These are phyloP conservation scores for Takifugu rubripes DNA, from an alignment of 2,797 vertebrate genomes.

Conservation along the genomic window DNA sequence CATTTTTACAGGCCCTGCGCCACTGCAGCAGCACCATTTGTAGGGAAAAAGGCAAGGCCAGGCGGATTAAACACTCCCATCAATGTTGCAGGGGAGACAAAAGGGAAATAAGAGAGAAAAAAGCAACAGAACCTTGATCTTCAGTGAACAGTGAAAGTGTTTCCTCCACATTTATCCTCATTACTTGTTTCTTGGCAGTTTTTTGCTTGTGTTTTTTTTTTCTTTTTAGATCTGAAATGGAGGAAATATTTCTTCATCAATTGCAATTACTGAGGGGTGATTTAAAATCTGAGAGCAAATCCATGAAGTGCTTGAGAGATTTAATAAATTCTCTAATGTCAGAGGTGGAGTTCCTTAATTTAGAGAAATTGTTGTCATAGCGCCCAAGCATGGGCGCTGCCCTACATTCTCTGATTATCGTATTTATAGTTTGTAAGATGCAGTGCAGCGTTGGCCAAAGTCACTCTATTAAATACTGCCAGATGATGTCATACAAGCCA, in stretches of 20 bases:
- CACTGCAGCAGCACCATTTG: slow-evolving; percentile 55
- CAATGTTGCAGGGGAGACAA: slow-evolving; percentile 16
- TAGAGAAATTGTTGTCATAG: slow-evolving; percentile 25
- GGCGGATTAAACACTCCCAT: slow-evolving; percentile 45
- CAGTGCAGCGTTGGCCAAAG: background rate
- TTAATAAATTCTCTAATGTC: slow-evolving; percentile 33
- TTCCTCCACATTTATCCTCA: slow-evolving; percentile 56
- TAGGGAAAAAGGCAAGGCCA: slow-evolving; percentile 48
- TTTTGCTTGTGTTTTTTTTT: slow-evolving; percentile 20
- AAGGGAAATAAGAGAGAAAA: slow-evolving; percentile 20
- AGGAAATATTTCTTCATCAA: slow-evolving; percentile 49
- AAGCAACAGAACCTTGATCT: slow-evolving; percentile 42
- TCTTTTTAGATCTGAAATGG: slow-evolving; percentile 29
- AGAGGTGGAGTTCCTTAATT: slow-evolving; percentile 30
- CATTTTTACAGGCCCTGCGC: slow-evolving; percentile 44
- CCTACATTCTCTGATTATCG: slow-evolving; percentile 14
- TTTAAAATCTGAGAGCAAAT: slow-evolving; percentile 54
- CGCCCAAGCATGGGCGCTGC: slow-evolving; percentile 7
- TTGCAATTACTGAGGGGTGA: slow-evolving; percentile 54
- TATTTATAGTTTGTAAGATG: slow-evolving; percentile 3
- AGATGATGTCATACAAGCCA: background rate
- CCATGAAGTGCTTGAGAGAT: slow-evolving; percentile 38
- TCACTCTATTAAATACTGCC: background rate
- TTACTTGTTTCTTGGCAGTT: slow-evolving; percentile 47
- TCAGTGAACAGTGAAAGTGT: slow-evolving; percentile 41